Base-by-base conservation (phyloP, 2,888 invertebrate species). In the Palloptera scutellata region DNA sequence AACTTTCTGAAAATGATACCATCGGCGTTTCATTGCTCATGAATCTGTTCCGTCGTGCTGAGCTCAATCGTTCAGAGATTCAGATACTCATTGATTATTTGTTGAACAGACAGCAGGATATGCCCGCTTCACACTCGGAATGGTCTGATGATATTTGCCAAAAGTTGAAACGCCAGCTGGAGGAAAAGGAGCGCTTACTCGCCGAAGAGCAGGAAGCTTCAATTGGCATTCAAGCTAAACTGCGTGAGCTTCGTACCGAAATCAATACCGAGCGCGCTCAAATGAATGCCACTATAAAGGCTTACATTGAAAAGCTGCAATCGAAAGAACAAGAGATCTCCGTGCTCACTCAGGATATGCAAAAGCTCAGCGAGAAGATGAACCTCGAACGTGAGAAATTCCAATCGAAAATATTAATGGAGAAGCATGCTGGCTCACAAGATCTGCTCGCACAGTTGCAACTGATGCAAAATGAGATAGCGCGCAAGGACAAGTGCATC, bases 61-160 rank as follows among this genome's bases (percentile, higher is more conserved):
- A 92, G 74, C 88, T 97, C 59, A 93, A 93, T 73, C 93, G 94
- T 76, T 91, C 89, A 67, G 96, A 97, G 86, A 92, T 95, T 75
- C 96, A 96, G 86, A 90, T 92, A 74, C 88, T 96, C 66, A 95
- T 96, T 75, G 95, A 97, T 84, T 90, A 93, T 74, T 88, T 97
- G 76, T 88, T 96, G 75, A 95, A 95, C 86, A 95, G 95, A 82
- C 95, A 95, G 83, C 91, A 93, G 83, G 91, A 91, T 82, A 91
- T 91, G 71, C 87, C 90, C 74, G 90, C 91, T 0, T 88, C 91
- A 73, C 90, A 92, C 79, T 91, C 93, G 2, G 95, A 95, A 79
- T 95, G 95, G 95, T 91, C 91, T 62, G 94, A 94, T 89, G 96
- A 96, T 83, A 93, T 95, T 1, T 89, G 95, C 72, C 92, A 93